These are phyloP conservation scores for Lytechinus variegatus DNA, from an alignment of 35 echinoderm and acorn worm genomes.

Conservation along the genomic window DNA sequence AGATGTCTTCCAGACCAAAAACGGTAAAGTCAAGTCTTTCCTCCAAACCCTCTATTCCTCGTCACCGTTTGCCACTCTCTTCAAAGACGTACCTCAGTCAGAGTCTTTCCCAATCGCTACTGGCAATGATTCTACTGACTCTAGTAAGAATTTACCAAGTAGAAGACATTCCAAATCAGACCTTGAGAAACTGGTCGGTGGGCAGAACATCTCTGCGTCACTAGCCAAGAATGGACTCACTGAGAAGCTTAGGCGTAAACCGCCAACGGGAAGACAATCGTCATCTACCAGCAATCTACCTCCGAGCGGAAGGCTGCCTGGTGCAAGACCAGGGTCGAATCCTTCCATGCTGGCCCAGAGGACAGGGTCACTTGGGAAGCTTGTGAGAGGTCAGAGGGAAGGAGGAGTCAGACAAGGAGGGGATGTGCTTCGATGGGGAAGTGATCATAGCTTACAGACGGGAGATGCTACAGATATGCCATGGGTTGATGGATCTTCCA, in stretches of 20 bases:
- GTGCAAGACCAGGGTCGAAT: not conserved
- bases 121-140: not conserved
- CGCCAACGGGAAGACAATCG: not conserved
- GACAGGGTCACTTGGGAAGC: not conserved
- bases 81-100: conserved; percentile 46
- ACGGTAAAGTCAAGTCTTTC: conserved; percentile 70
- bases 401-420: not conserved
- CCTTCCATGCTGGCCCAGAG: not conserved
- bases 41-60: conserved; percentile 85
- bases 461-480: conserved; percentile 6
- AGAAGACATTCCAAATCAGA: not conserved
- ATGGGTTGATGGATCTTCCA: not conserved
- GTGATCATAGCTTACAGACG: not conserved
- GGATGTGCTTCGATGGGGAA: conserved; percentile 31
- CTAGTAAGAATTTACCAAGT: not conserved
- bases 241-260: conserved; percentile 29
- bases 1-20: conserved; percentile 75
- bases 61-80: conserved; percentile 90
- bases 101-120: conserved; percentile 8
- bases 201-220: not conserved
- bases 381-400: not conserved
- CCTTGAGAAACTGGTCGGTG: not conserved
- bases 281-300: conserved; percentile 26
- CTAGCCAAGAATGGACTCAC: not conserved
- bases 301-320: not conserved